These are phyloP conservation scores for Tigriopus californicus DNA, from an alignment of 2,888 invertebrate species.

Conservation along the genomic window DNA sequence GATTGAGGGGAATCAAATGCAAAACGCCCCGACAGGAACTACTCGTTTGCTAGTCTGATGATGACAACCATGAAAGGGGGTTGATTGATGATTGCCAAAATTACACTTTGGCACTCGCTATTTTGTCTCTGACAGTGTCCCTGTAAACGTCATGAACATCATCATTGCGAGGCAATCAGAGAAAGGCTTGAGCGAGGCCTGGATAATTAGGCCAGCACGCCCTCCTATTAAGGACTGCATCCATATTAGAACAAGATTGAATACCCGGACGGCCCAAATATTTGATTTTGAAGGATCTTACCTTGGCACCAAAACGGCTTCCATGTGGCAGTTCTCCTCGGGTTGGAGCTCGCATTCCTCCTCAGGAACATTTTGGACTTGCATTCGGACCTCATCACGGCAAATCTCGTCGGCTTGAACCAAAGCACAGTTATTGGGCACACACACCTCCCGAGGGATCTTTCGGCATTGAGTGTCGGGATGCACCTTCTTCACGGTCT, in stretches of 20 bases:
- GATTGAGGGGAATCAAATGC: too few species aligned
- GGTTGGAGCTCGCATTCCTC: conserved; percentile 3
- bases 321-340: neutral
- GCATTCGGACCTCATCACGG: neutral
- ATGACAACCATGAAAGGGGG: too few species aligned
- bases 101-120: too few species aligned
- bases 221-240: too few species aligned
- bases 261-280: neutral
- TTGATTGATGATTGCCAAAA: too few species aligned
- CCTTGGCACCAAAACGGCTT: conserved; percentile 3
- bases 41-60: too few species aligned
- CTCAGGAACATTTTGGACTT: conserved; percentile 3
- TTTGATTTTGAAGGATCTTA: neutral
- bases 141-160: too few species aligned
- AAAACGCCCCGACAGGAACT: too few species aligned
- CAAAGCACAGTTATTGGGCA: neutral
- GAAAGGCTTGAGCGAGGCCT: too few species aligned
- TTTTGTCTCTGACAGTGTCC: too few species aligned
- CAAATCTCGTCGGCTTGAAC: neutral
- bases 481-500: neutral
- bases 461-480: conserved; percentile 6
- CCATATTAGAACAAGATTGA: neutral
- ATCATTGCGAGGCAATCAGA: too few species aligned
- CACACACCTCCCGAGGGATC: neutral
- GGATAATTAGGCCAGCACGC: too few species aligned